Conservation (phyloP, 1,140 invertebrate genomes). For the Chlorops oryzae region DNA sequence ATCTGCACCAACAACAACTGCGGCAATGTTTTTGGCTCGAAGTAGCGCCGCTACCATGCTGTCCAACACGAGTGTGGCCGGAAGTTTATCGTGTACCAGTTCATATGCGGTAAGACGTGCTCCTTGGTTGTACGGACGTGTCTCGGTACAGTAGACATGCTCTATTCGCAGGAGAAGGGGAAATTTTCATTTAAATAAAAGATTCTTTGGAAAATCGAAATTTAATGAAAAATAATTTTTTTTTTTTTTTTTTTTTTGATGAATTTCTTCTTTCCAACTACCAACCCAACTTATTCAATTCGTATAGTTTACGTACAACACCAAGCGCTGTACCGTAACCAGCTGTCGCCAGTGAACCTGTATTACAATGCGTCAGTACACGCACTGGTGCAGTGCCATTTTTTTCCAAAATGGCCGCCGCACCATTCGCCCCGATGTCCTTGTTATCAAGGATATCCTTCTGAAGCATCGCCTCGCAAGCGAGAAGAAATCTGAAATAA, state of each 20-base stretch:
- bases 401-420: slow-evolving; percentile 63
- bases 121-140: slow-evolving; percentile 96
- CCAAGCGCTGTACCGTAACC: slow-evolving; percentile 95
- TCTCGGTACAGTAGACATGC: slow-evolving; percentile 92
- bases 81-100: slow-evolving; percentile 87
- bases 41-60: slow-evolving; percentile 90
- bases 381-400: slow-evolving; percentile 52
- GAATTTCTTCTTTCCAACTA: neutral
- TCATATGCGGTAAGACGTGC: slow-evolving; percentile 93
- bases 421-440: slow-evolving; percentile 75
- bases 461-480: slow-evolving; percentile 73
- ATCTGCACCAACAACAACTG: slow-evolving; percentile 84
- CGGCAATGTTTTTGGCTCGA: slow-evolving; percentile 68
- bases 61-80: slow-evolving; percentile 89
- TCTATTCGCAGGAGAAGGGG: too few species aligned
- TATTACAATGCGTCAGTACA: slow-evolving; percentile 96
- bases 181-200: slow-evolving; percentile 1
- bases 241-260: neutral
- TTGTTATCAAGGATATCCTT: slow-evolving; percentile 84
- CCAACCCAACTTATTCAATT: slow-evolving; percentile 65
- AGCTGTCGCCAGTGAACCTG: slow-evolving; percentile 92
- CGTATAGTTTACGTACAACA: slow-evolving; percentile 77
- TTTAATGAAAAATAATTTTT: neutral
- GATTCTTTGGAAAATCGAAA: neutral
- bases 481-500: slow-evolving; percentile 60